Evolutionary conservation across 2,797 vertebrate species (phyloP).

Genomic region (Apodemus agrarius): DNA sequence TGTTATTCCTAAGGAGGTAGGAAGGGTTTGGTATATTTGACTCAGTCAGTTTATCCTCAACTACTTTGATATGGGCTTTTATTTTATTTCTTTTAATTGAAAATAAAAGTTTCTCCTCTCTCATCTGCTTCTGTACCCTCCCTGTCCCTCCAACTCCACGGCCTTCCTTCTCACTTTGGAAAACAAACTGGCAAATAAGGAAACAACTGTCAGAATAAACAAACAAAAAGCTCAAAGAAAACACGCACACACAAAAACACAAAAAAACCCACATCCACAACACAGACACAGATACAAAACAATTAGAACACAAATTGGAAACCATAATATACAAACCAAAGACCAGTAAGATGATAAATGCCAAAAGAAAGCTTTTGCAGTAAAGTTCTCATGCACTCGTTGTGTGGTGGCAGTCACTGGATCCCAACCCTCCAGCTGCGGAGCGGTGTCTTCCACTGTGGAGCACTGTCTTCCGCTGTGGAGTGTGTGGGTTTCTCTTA

Average conservation of each 20-base stretch:
- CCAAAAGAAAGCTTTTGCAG: background rate
- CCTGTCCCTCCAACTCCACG: background rate
- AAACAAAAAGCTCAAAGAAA: background rate
- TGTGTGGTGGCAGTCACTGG: background rate
- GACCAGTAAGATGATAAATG: background rate
- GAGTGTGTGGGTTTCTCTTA: conserved; percentile 31
- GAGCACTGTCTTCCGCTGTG: background rate
- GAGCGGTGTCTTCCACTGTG: background rate
- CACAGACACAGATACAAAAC: background rate
- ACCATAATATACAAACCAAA: background rate
- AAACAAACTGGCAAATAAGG: background rate
- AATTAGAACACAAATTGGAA: background rate
- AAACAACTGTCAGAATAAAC: background rate
- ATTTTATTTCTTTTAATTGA: background rate
- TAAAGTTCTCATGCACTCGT: background rate
- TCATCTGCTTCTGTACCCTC: background rate
- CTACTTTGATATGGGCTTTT: background rate
- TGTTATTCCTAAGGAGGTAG: conserved; percentile 96
- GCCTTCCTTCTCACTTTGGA: background rate
- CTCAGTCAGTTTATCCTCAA: conserved; percentile 42
- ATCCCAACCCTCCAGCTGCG: background rate
- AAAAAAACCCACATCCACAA: background rate
- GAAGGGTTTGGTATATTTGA: conserved; percentile 56
- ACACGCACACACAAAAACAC: too few species aligned
- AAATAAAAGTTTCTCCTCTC: background rate